These are phyloP conservation scores for Melitaea athalia DNA, from an alignment of 2,888 invertebrate genomes.

Conservation along the genomic window DNA sequence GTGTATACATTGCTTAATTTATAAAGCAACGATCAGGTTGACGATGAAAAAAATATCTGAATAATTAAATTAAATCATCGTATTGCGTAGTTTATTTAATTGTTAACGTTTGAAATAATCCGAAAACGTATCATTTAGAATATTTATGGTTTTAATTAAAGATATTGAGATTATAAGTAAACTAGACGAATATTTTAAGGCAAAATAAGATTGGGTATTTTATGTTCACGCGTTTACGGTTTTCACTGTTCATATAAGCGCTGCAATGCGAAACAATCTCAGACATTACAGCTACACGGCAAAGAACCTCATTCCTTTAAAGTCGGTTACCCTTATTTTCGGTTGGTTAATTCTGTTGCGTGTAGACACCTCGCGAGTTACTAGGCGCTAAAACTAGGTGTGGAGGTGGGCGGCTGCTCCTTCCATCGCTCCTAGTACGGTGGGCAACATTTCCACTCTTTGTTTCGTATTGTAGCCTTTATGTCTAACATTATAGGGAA, in stretches of 20 bases:
- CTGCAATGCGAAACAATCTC: conserved; percentile 3
- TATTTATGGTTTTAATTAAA: not conserved
- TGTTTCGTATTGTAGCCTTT: conserved; percentile 7
- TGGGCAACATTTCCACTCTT: conserved; percentile 6
- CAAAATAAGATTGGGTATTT: not conserved
- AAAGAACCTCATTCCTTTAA: conserved; percentile 16
- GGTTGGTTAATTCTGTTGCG: conserved; percentile 66
- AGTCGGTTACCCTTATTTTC: conserved; percentile 48
- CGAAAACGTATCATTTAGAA: not conserved
- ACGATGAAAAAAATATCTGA: too few species aligned
- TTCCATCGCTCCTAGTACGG: conserved; percentile 17
- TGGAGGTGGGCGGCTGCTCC: conserved; percentile 66
- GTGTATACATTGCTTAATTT: not conserved
- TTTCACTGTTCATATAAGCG: not conserved
- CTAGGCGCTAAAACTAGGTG: conserved; percentile 70
- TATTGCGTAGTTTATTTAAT: too few species aligned
- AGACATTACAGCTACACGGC: conserved; percentile 3
- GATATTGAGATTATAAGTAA: not conserved
- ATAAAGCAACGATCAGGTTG: not conserved
- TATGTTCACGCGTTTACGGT: not conserved
- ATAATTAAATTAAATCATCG: too few species aligned
- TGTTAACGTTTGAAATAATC: not conserved
- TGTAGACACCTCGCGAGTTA: conserved; percentile 70
- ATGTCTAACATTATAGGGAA: conserved; percentile 5
- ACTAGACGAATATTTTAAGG: not conserved